Evolutionary conservation across 37 sponge, comb jelly and placozoan genomes (phyloP), one percentile per base, ranked within the genome.

Genomic region (Agelas oroides): DNA sequence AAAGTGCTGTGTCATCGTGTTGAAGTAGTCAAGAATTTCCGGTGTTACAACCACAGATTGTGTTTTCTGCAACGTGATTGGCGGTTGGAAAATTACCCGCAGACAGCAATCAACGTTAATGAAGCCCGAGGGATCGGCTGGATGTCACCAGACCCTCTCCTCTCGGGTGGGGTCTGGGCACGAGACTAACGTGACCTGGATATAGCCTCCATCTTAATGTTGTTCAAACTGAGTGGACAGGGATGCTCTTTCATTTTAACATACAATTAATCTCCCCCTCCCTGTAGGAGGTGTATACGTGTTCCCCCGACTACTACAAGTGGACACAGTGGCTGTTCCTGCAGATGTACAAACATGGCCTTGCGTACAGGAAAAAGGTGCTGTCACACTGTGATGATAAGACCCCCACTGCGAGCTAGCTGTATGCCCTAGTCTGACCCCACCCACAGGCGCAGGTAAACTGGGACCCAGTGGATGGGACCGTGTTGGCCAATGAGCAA

Each of bases 301-400:
- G 94, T 61, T 71, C 75, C 17, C 94, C 90, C 6, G 88, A 87
- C 52, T 93, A 95, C 88, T 95, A 95, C 82, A 78, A 78, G 27
- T 95, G 96, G 96, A 93, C 94, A 5, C 96, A 95, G 75, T 95
- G 96, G 96, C 81, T 95, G 57, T 95, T 95, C 74, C 80, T 92
- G 39, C 87, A 93, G 71, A 88, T 95, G 34, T 89, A 87, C 77
- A 69, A 81, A 34, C 82, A 65, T n/a, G 94, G 87, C 5, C 79
- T 95, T 17, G 96, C 94, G 56, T 95, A 95, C 78, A 82, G 83
- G 64, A 86, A 85, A 78, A 57, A 85, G 73, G 93, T 84, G 41
- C 54, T 33, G 37, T 27, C n/a, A 6, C 5, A 61, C n/a, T 46
- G 46, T 46, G 46, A 46, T 8, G 46, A 12, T 8, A 46, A 61